Evolutionary conservation across 2,113 vertebrate species (phyloP), one percentile per base, ranked within the genome.

Genomic region (Heterotis niloticus): DNA sequence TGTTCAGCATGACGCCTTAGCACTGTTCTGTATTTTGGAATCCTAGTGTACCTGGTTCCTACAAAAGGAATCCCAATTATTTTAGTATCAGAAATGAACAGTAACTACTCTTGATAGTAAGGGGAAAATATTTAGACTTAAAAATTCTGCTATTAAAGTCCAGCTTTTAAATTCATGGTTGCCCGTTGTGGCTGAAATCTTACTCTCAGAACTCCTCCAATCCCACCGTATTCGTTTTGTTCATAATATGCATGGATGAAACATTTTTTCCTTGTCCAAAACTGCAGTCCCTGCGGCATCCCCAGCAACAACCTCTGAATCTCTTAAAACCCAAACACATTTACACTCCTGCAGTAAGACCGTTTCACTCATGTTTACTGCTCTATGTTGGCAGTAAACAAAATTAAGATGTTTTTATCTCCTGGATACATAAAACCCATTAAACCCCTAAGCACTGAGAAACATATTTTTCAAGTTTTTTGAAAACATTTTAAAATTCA

Each of bases 141-240:
- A 72, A 72, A n/a, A 54, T 11, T 17, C 20, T 10, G 57, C 7
- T 71, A 20, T 68, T 68, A 10, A 10, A 29, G 24, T 26, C 12
- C 11, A 24, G n/a, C 20, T 24, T 20, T 44, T 7, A 44, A 44
- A 44, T 44, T 44, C 34, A 44, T 24, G 64, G n/a, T 20, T 44
- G 2, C 34, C 44, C 60, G 10, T 18, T 78, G 14, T 44, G 81
- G 62, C 13, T 11, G 62, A 76, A 76, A 76, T 70, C 75, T 28
- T 51, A 60, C 51, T 83, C 82, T 78, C 80, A 81, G 71, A 84
- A 77, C 72, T 84, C 78, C 68, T 59, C 79, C 84, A 83, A 83
- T 87, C 81, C 82, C 77, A 64, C 79, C 77, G 77, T 82, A 81
- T 87, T 87, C 85, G 85, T 85, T 85, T 81, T 78, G 79, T 70